Percentiles rank a stretch among this genome's conserved stretches.
Evolutionary conservation across 2,888 invertebrate genomes (phyloP).

Genomic region (Patella caerulea): DNA sequence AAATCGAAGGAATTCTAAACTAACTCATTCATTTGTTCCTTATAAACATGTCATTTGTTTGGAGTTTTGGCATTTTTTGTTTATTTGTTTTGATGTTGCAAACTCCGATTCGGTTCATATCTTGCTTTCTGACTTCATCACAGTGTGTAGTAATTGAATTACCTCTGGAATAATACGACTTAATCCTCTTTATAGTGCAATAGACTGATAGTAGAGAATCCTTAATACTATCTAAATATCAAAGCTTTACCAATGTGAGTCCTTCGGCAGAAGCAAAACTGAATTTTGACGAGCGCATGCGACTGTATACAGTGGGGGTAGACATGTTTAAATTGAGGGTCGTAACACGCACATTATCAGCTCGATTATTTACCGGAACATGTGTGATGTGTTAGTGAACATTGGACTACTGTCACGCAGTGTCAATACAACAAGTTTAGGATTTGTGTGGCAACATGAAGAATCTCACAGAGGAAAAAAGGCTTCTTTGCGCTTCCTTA

Average conservation of each 20-base stretch:
- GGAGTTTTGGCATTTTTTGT: no score
- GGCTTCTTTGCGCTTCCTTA: background rate
- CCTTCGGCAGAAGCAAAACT: background rate
- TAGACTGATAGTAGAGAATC: no score
- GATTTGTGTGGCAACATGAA: background rate
- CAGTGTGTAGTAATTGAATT: no score
- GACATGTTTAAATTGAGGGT: constrained; percentile 2
- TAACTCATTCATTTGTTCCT: no score
- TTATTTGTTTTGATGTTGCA: no score
- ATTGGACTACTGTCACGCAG: background rate
- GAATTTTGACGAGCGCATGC: background rate
- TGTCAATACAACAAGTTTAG: background rate
- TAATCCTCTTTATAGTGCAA: no score
- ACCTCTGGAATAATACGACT: no score
- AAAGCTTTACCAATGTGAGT: background rate
- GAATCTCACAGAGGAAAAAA: background rate
- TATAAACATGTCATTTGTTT: no score
- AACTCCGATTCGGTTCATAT: no score
- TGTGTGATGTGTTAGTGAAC: constrained; percentile 8
- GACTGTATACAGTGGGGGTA: background rate
- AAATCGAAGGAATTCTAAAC: no score
- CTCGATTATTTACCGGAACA: constrained; percentile 5
- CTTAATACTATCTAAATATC: no score
- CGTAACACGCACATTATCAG: background rate
- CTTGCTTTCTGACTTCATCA: no score